phyloP scores from a whole-genome alignment of 2,797 vertebrate species.

The Cirrhinus molitorella region DNA sequence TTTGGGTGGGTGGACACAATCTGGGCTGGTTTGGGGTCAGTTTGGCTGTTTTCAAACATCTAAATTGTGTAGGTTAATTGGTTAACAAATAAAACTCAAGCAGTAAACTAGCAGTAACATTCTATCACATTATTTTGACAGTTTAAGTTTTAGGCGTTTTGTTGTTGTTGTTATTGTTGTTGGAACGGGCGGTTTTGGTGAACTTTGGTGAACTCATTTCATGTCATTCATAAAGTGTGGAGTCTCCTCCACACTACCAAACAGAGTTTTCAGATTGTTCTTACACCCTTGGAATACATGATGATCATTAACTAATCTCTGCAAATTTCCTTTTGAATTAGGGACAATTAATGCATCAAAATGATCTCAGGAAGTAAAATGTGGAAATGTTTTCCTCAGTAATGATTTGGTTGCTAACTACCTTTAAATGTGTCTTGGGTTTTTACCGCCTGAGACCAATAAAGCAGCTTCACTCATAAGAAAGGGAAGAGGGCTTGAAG shows the following conservation, averaged over 20 bases:
- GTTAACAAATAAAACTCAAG: too few relatives aligned
- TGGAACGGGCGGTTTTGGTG: too few relatives aligned
- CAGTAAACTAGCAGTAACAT: too few relatives aligned
- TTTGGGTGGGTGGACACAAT: too few relatives aligned
- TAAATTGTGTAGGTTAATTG: too few relatives aligned
- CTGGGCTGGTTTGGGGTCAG: too few relatives aligned
- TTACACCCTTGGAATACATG: neutral
- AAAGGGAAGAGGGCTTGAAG: slow-evolving; percentile 39
- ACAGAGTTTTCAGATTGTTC: neutral
- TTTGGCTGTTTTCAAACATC: too few relatives aligned
- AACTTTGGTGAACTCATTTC: too few relatives aligned
- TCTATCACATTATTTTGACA: too few relatives aligned
- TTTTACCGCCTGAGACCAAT: slow-evolving; percentile 33
- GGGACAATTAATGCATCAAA: neutral
- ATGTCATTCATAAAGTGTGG: too few relatives aligned
- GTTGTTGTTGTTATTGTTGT: too few relatives aligned
- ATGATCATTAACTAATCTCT: neutral
- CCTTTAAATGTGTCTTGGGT: slow-evolving; percentile 26
- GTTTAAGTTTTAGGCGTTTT: too few relatives aligned
- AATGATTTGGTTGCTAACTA: slow-evolving; percentile 10
- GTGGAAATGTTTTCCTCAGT: neutral
- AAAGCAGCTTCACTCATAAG: slow-evolving; percentile 44
- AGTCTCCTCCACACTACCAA: neutral
- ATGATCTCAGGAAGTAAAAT: slow-evolving; percentile 1
- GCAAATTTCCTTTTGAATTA: neutral